Percentiles rank a stretch among this genome's conserved stretches.
phyloP scores from a whole-genome alignment of 2,888 invertebrate genomes.

The Mimas tiliae region DNA sequence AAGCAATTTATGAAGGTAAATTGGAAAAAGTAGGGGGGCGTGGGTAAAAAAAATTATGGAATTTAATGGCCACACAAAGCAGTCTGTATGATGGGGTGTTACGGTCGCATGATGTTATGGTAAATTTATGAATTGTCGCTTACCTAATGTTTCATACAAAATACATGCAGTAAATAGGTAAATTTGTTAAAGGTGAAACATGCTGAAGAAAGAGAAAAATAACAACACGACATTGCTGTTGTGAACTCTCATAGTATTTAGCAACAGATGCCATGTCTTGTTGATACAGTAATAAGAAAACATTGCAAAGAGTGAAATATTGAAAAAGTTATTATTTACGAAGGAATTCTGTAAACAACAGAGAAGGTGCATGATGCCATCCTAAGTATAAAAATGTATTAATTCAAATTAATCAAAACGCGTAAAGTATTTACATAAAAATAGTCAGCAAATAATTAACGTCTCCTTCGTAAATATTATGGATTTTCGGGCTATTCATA shows the following conservation, averaged over 20 bases:
- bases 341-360: constrained; percentile 34
- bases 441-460: neutral
- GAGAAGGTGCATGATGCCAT: neutral
- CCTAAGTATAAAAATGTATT: neutral
- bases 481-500: neutral
- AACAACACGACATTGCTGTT: constrained; percentile 58
- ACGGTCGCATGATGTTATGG: constrained; percentile 52
- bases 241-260: constrained; percentile 27
- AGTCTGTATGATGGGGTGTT: constrained; percentile 64
- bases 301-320: constrained; percentile 80
- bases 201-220: constrained; percentile 55
- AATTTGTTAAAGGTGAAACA: constrained; percentile 54
- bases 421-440: neutral
- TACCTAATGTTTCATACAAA: constrained; percentile 48
- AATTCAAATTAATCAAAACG: neutral
- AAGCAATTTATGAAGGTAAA: neutral
- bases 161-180: constrained; percentile 57
- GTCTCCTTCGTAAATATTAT: constrained; percentile 18
- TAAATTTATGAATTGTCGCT: constrained; percentile 55
- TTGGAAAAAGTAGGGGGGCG: constrained; percentile 21
- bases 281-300: constrained; percentile 70
- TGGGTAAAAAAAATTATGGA: constrained; percentile 10
- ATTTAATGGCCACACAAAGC: constrained; percentile 77
- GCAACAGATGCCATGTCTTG: constrained; percentile 56
- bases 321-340: constrained; percentile 50